A percentile compares a stretch with the other conserved stretches of the same genome.
Evolutionary conservation across 2,888 invertebrate genomes (phyloP).

Genomic region (Muschampia plurimacula): DNA sequence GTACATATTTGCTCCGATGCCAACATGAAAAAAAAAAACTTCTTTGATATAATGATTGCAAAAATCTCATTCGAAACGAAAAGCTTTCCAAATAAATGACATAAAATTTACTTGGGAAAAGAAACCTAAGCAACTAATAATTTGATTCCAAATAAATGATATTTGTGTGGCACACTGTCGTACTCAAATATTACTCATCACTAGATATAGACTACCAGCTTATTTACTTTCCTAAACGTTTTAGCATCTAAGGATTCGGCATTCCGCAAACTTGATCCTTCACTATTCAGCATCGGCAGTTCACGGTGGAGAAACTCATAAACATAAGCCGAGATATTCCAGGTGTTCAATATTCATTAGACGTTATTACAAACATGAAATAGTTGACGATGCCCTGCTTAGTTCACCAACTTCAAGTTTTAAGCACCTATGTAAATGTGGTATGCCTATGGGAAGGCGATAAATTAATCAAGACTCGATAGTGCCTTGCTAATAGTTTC

Average conservation of each 20-base stretch:
- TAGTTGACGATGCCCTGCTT: constrained; percentile 52
- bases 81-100: too few species aligned
- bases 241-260: not conserved
- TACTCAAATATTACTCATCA: too few species aligned
- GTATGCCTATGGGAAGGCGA: constrained; percentile 24
- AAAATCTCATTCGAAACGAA: too few species aligned
- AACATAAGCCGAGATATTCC: constrained; percentile 13
- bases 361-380: constrained; percentile 58
- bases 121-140: too few species aligned
- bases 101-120: too few species aligned
- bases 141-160: too few species aligned
- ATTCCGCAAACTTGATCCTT: not conserved
- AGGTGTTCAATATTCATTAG: constrained; percentile 66
- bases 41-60: too few species aligned
- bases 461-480: not conserved
- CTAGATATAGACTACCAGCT: not conserved
- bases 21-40: too few species aligned
- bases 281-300: not conserved
- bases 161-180: too few species aligned
- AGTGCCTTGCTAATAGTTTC: too few species aligned
- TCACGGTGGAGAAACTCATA: constrained; percentile 6
- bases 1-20: not conserved
- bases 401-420: constrained; percentile 53
- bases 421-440: constrained; percentile 44
- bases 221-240: not conserved